Base-by-base conservation (phyloP, 2,113 vertebrate species). In the Prietella phreatophila region DNA sequence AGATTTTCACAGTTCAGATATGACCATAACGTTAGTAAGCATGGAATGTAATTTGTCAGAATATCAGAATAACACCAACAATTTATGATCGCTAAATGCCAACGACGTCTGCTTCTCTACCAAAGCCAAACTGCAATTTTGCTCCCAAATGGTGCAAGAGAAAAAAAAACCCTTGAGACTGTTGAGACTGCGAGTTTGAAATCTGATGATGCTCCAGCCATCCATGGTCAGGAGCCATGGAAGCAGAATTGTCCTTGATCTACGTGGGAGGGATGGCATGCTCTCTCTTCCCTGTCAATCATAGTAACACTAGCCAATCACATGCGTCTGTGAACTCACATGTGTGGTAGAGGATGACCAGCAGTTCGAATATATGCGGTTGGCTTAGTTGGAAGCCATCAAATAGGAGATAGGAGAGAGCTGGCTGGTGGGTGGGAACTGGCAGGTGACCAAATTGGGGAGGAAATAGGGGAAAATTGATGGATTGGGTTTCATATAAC, bases 21-120 rank as follows among this genome's bases (percentile, higher is more conserved):
- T 27, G 84, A 42, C 7, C 80, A 20, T 53, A 39, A 85, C 20
- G 30, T 60, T 61, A 65, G 61, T 76, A 85, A 82, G 22, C n/a
- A 63, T 63, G 53, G 36, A 75, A 86, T n/a, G 50, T 2, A 27
- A 78, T 4, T 2, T 20, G 15, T 20, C 7, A 19, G 5, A 36
- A 36, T 0, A 1, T 20, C 7, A 19, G 5, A 36, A 36, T 0
- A 1, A 76, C 22, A 33, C 27, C 10, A 39, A 19, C 69, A 3
- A 22, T 39, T 39, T 39, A 39, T 17, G 33, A 76, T 53, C 13
- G n/a, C 42, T 47, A 78, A 42, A 78, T 13, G 22, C 11, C 22
- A 76, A 5, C 20, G 0, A 47, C 0, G 1, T 1, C 67, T 20
- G 5, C 30, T 33, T 69, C 71, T 75, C 19, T 20, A 75, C 19